Evolutionary conservation across 2,797 vertebrate species (phyloP).

Genomic region (Tragelaphus oryx): DNA sequence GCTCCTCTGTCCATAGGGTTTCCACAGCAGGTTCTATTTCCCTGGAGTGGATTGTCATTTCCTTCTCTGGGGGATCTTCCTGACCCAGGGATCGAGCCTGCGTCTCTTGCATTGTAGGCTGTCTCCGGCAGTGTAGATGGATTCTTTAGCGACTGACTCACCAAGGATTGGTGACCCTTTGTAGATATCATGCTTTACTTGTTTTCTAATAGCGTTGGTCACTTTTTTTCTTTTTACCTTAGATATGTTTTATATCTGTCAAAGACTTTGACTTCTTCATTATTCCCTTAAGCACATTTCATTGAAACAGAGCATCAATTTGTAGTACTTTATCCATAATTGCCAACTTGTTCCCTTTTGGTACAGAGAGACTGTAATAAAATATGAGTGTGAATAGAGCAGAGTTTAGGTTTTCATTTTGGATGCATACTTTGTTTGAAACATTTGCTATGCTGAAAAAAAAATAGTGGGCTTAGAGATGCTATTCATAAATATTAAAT

Average conservation of each 20-base stretch:
- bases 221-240: not conserved
- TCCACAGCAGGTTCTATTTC: not conserved
- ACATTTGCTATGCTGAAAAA: not conserved
- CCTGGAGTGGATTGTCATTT: not conserved
- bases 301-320: not conserved
- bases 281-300: not conserved
- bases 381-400: not conserved
- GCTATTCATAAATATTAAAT: conserved; percentile 4
- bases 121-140: not conserved
- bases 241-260: not conserved
- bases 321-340: not conserved
- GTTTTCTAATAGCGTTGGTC: not conserved
- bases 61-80: not conserved
- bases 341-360: not conserved
- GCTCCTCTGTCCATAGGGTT: not conserved
- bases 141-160: not conserved
- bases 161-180: not conserved
- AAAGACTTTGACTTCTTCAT: not conserved
- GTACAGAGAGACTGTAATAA: not conserved
- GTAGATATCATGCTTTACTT: not conserved
- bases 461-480: not conserved
- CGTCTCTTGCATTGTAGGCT: not conserved
- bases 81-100: not conserved
- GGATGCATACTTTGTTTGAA: not conserved
- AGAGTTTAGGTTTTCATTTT: not conserved